Percentiles rank a stretch among this genome's conserved stretches.
Conservation (phyloP, 2,113 vertebrate genomes). For the Apaloderma vittatum region DNA sequence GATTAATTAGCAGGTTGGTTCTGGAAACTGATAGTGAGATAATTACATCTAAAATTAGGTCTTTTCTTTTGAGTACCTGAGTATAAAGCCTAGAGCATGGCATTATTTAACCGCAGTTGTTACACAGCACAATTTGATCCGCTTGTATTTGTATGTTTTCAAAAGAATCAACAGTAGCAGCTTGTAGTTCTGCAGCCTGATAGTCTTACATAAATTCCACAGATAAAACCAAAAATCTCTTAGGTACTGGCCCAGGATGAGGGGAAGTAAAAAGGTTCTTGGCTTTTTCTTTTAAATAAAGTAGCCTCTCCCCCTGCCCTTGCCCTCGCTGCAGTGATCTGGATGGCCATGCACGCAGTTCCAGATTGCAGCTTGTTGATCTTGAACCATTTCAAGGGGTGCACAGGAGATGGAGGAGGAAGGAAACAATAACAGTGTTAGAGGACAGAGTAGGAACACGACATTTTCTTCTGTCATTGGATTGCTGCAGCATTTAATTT, state of each 20-base stretch:
- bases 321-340: neutral
- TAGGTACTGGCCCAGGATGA: neutral
- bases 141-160: neutral
- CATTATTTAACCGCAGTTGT: neutral
- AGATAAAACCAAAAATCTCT: neutral
- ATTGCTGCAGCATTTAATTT: neutral
- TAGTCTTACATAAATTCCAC: neutral
- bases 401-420: neutral
- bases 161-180: neutral
- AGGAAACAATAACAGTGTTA: fast-evolving
- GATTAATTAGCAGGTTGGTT: neutral
- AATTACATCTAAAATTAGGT: neutral
- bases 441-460: neutral
- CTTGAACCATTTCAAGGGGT: neutral
- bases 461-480: neutral
- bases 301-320: neutral
- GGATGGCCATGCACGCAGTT: neutral
- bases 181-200: neutral
- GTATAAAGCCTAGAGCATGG: neutral
- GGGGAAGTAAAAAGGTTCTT: neutral
- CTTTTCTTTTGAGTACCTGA: neutral
- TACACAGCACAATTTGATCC: neutral
- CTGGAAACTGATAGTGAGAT: neutral
- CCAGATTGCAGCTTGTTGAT: neutral
- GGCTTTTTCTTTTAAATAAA: neutral